phyloP scores from a whole-genome alignment of 2,888 invertebrate species.

The Idaea dimidiata region DNA sequence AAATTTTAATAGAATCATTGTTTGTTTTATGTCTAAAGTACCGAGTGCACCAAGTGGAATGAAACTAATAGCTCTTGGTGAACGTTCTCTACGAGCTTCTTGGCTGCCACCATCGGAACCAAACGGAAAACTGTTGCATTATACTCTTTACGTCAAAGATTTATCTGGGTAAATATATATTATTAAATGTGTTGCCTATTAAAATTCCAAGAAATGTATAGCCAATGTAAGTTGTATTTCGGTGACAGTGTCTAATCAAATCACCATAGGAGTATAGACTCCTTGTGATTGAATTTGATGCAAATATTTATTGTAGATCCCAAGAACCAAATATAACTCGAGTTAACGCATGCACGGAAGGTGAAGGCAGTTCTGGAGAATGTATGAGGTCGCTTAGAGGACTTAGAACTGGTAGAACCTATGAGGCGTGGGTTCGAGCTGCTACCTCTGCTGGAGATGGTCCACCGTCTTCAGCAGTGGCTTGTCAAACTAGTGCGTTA shows the following conservation, averaged over 20 bases:
- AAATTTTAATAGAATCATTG: slow-evolving; percentile 5
- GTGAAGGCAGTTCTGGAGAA: slow-evolving; percentile 57
- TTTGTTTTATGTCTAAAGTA: slow-evolving; percentile 70
- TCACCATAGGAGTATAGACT: too few relatives aligned
- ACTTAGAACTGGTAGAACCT: slow-evolving; percentile 86
- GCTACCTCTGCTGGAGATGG: slow-evolving; percentile 89
- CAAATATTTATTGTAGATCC: slow-evolving; percentile 39
- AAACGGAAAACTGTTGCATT: slow-evolving; percentile 91
- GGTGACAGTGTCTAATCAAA: neutral
- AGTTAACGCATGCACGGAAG: slow-evolving; percentile 63
- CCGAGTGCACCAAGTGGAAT: slow-evolving; percentile 92
- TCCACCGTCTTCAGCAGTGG: slow-evolving; percentile 65
- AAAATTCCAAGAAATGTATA: neutral
- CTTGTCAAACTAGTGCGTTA: slow-evolving; percentile 70
- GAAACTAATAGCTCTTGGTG: slow-evolving; percentile 90
- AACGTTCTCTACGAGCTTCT: slow-evolving; percentile 89
- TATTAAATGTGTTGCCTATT: neutral
- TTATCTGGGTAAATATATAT: slow-evolving; percentile 78
- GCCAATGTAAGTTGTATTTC: neutral
- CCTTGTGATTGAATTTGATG: neutral
- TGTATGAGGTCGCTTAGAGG: slow-evolving; percentile 83
- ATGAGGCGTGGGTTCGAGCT: slow-evolving; percentile 93
- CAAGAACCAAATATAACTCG: slow-evolving; percentile 68
- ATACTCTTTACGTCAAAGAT: slow-evolving; percentile 88
- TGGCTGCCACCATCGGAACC: slow-evolving; percentile 91